Conservation (phyloP, 2,113 vertebrate species). For the Dromiciops gliroides region DNA sequence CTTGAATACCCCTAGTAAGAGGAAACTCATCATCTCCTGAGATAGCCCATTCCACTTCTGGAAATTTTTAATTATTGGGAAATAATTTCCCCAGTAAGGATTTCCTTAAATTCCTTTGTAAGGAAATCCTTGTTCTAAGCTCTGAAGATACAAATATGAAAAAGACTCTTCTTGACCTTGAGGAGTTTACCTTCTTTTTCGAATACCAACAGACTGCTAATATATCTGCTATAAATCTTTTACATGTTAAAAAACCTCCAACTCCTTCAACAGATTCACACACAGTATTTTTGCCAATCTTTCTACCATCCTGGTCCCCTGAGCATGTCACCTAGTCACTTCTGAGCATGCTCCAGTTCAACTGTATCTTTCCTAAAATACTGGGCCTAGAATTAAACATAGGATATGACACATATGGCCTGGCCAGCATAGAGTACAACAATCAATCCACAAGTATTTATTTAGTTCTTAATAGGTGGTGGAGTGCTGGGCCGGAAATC, state of each 20-base stretch:
- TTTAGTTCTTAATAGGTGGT: background rate
- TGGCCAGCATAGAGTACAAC: no score
- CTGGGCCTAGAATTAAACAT: background rate
- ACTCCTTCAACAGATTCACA: background rate
- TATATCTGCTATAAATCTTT: background rate
- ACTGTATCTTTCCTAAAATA: background rate
- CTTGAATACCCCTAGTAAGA: background rate
- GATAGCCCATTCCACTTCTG: background rate
- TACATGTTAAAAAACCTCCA: background rate
- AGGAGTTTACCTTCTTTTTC: background rate
- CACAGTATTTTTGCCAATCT: background rate
- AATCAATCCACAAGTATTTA: background rate
- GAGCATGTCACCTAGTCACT: no score
- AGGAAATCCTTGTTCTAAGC: background rate
- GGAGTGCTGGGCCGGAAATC: no score
- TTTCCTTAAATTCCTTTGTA: background rate
- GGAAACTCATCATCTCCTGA: background rate
- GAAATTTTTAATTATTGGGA: background rate
- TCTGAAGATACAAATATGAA: background rate
- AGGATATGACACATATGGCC: background rate
- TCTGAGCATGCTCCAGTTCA: background rate
- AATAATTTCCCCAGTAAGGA: background rate
- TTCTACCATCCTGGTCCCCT: background rate
- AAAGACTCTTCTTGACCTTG: background rate
- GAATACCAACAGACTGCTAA: no score